These are phyloP conservation scores for Dryocosmus kuriphilus DNA, from an alignment of 2,888 invertebrate species.

Conservation along the genomic window DNA sequence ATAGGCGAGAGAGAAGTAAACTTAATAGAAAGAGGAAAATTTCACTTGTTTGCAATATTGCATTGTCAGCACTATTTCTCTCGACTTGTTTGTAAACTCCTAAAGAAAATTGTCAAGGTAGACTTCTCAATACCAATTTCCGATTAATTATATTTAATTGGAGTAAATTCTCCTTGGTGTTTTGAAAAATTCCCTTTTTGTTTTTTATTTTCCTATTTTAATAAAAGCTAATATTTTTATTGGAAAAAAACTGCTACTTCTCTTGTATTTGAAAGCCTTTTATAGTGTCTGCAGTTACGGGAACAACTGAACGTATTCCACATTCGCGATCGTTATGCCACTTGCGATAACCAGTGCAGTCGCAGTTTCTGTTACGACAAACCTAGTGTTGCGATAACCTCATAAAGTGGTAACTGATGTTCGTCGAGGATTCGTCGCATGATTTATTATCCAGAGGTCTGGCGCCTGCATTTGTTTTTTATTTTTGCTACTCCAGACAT, in stretches of 20 bases:
- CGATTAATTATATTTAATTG: neutral
- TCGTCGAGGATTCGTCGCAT: constrained; percentile 12
- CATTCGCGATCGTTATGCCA: constrained; percentile 8
- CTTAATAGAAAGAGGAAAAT: neutral
- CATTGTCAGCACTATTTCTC: neutral
- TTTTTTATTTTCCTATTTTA: neutral
- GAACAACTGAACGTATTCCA: neutral
- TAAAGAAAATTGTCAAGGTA: neutral
- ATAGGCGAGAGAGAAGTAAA: neutral
- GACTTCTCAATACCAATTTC: neutral
- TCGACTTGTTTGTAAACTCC: neutral
- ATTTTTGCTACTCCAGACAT: neutral
- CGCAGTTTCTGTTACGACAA: constrained; percentile 18
- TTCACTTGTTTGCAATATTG: neutral
- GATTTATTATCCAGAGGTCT: constrained; percentile 26
- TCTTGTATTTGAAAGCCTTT: neutral
- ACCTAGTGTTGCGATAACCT: constrained; percentile 12
- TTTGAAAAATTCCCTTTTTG: neutral
- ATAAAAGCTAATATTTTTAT: neutral
- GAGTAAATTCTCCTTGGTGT: neutral
- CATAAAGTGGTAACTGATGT: constrained; percentile 26
- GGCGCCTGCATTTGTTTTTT: constrained; percentile 26
- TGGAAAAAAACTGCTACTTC: neutral
- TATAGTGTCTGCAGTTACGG: neutral
- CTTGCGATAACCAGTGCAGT: constrained; percentile 5